phyloP scores from a whole-genome alignment of 1,140 invertebrate species.

The Leptopilina clavipes region DNA sequence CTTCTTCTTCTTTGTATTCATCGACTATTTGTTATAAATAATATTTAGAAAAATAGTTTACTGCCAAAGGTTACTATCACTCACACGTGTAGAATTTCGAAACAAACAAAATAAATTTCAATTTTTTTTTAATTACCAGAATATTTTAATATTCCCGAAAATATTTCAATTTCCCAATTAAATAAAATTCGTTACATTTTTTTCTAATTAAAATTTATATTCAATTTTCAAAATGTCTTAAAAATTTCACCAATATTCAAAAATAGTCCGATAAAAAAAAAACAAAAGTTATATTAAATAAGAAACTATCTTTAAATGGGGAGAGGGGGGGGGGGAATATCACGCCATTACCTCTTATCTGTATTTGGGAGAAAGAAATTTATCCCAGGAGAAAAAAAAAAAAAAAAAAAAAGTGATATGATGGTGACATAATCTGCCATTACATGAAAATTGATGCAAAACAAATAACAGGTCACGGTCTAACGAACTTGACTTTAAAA shows the following conservation, averaged over 20 bases:
- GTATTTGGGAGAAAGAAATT: not conserved
- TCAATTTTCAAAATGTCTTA: too few species aligned
- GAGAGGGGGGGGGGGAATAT: constrained; percentile 44
- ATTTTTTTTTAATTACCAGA: too few species aligned
- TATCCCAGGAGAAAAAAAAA: not conserved
- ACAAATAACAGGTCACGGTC: constrained; percentile 18
- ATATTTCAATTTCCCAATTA: too few species aligned
- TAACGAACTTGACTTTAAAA: not conserved
- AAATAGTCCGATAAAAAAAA: too few species aligned
- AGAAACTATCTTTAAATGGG: constrained; percentile 14
- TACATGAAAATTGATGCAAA: constrained; percentile 21
- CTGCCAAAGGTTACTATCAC: constrained; percentile 22
- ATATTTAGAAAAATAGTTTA: constrained; percentile 20
- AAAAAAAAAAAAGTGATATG: constrained; percentile 45
- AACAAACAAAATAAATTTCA: not conserved
- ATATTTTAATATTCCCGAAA: too few species aligned
- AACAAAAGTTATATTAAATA: not conserved
- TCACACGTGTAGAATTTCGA: not conserved
- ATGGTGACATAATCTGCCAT: constrained; percentile 51
- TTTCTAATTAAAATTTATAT: too few species aligned
- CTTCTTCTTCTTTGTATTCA: constrained; percentile 26
- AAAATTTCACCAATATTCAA: too few species aligned
- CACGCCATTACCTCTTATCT: constrained; percentile 54
- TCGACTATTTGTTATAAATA: constrained; percentile 19
- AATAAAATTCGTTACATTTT: too few species aligned